A percentile compares a stretch with the other conserved stretches of the same genome.
Evolutionary conservation across 2,888 invertebrate genomes (phyloP).

Genomic region (Pollenia griseotomentosa): DNA sequence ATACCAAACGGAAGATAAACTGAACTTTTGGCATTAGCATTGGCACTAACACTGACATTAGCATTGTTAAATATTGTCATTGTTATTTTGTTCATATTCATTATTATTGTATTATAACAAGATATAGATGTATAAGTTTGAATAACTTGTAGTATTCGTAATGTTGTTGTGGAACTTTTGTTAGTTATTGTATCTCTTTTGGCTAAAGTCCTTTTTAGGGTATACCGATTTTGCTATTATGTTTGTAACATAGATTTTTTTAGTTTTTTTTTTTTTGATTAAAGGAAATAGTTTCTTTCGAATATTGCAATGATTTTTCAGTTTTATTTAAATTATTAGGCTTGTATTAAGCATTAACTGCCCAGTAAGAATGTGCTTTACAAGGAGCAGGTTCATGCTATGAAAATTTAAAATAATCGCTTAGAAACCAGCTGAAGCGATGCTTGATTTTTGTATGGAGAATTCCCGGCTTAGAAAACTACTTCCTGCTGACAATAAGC

Average conservation of each 20-base stretch:
- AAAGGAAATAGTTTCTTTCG: too few relatives aligned
- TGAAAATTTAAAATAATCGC: too few relatives aligned
- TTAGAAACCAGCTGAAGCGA: too few relatives aligned
- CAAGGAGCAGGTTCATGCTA: too few relatives aligned
- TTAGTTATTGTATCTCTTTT: constrained; percentile 13
- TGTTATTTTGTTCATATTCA: constrained; percentile 25
- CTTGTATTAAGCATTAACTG: too few relatives aligned
- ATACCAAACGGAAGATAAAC: constrained; percentile 53
- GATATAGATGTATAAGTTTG: constrained; percentile 42
- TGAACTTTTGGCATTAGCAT: constrained; percentile 57
- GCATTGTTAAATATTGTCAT: constrained; percentile 17
- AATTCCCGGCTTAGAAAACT: too few relatives aligned
- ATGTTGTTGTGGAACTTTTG: neutral
- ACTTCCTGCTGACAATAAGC: too few relatives aligned
- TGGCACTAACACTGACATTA: constrained; percentile 24
- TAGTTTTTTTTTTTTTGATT: too few relatives aligned
- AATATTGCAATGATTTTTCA: too few relatives aligned
- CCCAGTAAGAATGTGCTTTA: too few relatives aligned
- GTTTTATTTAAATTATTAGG: too few relatives aligned
- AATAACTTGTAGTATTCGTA: neutral
- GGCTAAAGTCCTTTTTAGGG: neutral
- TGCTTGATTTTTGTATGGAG: too few relatives aligned
- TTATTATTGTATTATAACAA: constrained; percentile 40
- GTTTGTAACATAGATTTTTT: neutral
- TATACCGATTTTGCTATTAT: neutral